phyloP scores from a whole-genome alignment of 2,888 invertebrate species.

The Taenaris catops region DNA sequence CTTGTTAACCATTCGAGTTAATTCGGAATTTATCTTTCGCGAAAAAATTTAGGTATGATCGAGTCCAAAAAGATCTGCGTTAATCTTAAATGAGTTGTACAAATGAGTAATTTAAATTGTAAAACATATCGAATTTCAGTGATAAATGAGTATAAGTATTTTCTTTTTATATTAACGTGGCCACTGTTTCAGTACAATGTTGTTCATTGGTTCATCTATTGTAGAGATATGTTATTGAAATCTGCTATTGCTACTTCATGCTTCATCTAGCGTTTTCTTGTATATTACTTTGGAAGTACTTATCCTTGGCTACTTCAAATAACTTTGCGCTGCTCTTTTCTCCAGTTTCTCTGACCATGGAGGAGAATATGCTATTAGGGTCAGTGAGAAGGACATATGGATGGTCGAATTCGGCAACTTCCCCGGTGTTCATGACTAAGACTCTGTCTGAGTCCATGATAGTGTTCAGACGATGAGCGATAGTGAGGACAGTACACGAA shows the following conservation, averaged over 20 bases:
- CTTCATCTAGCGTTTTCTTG: conserved; percentile 46
- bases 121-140: too few relatives aligned
- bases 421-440: conserved; percentile 81
- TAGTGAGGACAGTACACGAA: conserved; percentile 92
- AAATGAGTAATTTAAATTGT: too few relatives aligned
- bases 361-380: conserved; percentile 71
- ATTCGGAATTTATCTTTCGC: too few relatives aligned
- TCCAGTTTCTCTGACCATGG: conserved; percentile 81
- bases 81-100: too few relatives aligned
- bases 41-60: too few relatives aligned
- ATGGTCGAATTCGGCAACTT: conserved; percentile 82
- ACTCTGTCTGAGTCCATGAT: conserved; percentile 94
- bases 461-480: conserved; percentile 95
- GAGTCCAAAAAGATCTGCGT: too few relatives aligned
- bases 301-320: conserved; percentile 64
- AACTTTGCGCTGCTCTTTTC: conserved; percentile 72
- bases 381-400: conserved; percentile 79
- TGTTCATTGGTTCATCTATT: too few relatives aligned
- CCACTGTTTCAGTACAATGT: too few relatives aligned
- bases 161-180: too few relatives aligned
- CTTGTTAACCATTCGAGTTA: too few relatives aligned
- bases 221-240: neutral
- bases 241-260: conserved; percentile 24
- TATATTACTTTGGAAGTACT: conserved; percentile 52
- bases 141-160: too few relatives aligned